Evolutionary conservation across 2,113 vertebrate genomes (phyloP).

Genomic region (Siniperca knerii): DNA sequence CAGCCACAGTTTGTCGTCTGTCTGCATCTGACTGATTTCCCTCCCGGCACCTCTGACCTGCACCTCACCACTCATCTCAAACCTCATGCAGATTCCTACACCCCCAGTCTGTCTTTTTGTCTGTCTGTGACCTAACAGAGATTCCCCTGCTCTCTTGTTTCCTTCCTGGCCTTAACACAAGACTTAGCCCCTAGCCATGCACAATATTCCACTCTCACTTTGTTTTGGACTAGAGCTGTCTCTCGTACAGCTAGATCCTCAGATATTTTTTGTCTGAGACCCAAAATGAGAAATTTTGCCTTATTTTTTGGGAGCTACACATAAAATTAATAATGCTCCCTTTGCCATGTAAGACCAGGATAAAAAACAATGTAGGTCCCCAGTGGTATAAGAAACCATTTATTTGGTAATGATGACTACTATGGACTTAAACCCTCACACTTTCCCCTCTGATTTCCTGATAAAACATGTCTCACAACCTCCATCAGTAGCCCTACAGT

Average conservation of each 20-base stretch:
- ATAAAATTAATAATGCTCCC: slow-evolving; percentile 14
- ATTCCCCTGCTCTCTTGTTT: slow-evolving; percentile 58
- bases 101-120: slow-evolving; percentile 68
- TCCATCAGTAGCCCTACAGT: slow-evolving; percentile 45
- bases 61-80: slow-evolving; percentile 55
- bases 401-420: slow-evolving; percentile 45
- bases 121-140: slow-evolving; percentile 63
- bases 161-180: slow-evolving; percentile 40
- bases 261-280: slow-evolving; percentile 50
- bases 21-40: slow-evolving; percentile 64
- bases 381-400: slow-evolving; percentile 29
- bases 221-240: slow-evolving; percentile 40
- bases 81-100: slow-evolving; percentile 65
- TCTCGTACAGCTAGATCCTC: slow-evolving; percentile 42
- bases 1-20: slow-evolving; percentile 59
- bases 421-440: slow-evolving; percentile 40
- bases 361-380: neutral
- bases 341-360: slow-evolving; percentile 1
- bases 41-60: slow-evolving; percentile 63
- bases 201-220: slow-evolving; percentile 57
- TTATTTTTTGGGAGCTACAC: slow-evolving; percentile 1
- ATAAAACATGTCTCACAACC: slow-evolving; percentile 50
- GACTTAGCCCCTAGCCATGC: slow-evolving; percentile 16
- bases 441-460: slow-evolving; percentile 59
- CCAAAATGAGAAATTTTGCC: slow-evolving; percentile 23